These are phyloP conservation scores for Hybos culiciformis DNA, from an alignment of 2,888 invertebrate genomes.

Conservation along the genomic window DNA sequence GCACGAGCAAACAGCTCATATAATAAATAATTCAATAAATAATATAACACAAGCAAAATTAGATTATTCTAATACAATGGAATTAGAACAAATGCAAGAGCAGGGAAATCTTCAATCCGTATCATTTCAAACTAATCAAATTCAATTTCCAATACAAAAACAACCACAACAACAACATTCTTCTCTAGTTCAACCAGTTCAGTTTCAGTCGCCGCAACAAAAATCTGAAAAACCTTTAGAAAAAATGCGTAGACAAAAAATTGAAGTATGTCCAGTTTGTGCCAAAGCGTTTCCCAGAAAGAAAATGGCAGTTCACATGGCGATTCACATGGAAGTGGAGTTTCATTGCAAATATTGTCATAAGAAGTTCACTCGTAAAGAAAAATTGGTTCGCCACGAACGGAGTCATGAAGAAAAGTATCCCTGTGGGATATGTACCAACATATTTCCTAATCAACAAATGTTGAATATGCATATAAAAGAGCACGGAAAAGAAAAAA, in stretches of 20 bases:
- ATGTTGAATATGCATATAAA: slow-evolving; percentile 26
- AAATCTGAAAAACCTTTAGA: slow-evolving; percentile 5
- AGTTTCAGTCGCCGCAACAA: too few relatives aligned
- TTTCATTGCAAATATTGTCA: slow-evolving; percentile 54
- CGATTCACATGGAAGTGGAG: slow-evolving; percentile 52
- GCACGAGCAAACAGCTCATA: slow-evolving; percentile 39
- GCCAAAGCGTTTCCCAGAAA: slow-evolving; percentile 53
- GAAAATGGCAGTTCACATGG: slow-evolving; percentile 51
- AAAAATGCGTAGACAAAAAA: slow-evolving; percentile 33
- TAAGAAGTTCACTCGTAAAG: slow-evolving; percentile 52
- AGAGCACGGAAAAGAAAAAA: background rate
- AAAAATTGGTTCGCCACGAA: slow-evolving; percentile 52
- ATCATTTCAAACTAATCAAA: too few relatives aligned
- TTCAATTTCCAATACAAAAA: background rate
- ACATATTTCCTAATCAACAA: slow-evolving; percentile 25
- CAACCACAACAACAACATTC: slow-evolving; percentile 8
- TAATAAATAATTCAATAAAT: slow-evolving; percentile 6
- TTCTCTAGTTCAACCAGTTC: too few relatives aligned
- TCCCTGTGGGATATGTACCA: slow-evolving; percentile 46
- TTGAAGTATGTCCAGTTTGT: slow-evolving; percentile 51
- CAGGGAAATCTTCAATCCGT: slow-evolving; percentile 1
- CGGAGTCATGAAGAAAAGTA: slow-evolving; percentile 47
- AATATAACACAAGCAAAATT: slow-evolving; percentile 1
- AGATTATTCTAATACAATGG: too few relatives aligned
- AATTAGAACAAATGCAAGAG: slow-evolving; percentile 12